These are phyloP conservation scores for Caloenas nicobarica DNA, from an alignment of 2,113 vertebrate genomes.

Conservation along the genomic window DNA sequence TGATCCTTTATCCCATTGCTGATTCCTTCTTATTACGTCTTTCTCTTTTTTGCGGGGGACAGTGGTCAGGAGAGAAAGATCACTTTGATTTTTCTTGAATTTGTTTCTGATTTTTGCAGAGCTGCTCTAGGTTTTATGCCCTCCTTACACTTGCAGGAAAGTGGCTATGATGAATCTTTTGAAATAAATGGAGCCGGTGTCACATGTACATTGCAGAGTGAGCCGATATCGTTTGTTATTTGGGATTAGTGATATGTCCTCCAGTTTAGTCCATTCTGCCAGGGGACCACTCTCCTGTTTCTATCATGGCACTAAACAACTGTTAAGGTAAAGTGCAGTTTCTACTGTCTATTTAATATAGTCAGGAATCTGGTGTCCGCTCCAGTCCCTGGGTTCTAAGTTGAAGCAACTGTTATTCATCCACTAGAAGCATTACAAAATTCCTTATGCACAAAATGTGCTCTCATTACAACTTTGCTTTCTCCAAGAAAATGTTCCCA, in stretches of 20 bases:
- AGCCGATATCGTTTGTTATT: not conserved
- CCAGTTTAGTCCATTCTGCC: not conserved
- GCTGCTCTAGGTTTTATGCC: not conserved
- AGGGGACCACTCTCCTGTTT: not conserved
- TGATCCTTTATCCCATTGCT: not conserved
- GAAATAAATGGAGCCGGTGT: not conserved
- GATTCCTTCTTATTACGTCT: not conserved
- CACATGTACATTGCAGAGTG: not conserved
- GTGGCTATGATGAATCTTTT: not conserved
- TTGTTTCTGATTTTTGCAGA: not conserved
- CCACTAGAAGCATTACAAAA: not conserved
- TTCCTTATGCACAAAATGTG: not conserved
- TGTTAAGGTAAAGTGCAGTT: not conserved
- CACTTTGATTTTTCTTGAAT: not conserved
- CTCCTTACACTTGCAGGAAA: not conserved
- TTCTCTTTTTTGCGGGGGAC: accelerated
- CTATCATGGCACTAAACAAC: not conserved
- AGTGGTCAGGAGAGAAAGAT: not conserved
- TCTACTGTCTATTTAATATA: not conserved
- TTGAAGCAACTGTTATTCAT: not conserved
- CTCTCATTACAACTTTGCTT: not conserved
- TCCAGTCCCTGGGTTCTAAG: not conserved
- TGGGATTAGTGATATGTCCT: not conserved
- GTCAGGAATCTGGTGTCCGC: not conserved
- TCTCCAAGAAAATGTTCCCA: not conserved